These are phyloP conservation scores for Meriones psammophilus DNA, from an alignment of 2,797 vertebrate genomes.

Conservation along the genomic window DNA sequence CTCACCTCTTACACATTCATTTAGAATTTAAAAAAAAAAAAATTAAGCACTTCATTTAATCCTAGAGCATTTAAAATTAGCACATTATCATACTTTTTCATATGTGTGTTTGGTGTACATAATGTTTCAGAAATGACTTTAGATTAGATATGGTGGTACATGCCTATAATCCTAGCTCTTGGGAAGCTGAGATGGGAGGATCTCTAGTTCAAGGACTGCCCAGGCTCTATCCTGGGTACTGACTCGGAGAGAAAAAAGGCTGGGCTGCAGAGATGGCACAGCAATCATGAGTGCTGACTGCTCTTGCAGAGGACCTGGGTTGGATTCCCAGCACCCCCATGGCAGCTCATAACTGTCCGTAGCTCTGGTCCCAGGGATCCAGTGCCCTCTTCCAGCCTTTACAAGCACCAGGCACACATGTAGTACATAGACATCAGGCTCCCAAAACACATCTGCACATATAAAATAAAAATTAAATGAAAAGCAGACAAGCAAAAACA, in stretches of 20 bases:
- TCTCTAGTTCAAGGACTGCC: neutral
- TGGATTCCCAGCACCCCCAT: neutral
- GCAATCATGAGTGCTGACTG: neutral
- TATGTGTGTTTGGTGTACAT: neutral
- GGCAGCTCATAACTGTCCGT: neutral
- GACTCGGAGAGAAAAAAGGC: neutral
- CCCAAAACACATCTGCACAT: neutral
- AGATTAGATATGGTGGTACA: neutral
- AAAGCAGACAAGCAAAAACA: neutral
- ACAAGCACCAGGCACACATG: neutral
- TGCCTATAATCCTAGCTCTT: neutral
- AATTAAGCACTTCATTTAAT: neutral
- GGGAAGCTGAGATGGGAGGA: neutral
- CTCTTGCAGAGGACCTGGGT: neutral
- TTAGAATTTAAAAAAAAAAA: slow-evolving; percentile 24
- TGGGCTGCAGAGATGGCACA: neutral
- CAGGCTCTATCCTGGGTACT: neutral
- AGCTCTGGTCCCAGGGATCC: neutral
- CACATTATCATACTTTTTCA: neutral
- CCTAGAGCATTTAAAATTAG: slow-evolving; percentile 30
- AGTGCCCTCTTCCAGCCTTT: neutral
- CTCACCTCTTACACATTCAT: neutral
- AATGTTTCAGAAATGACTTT: slow-evolving; percentile 47
- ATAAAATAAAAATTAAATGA: neutral
- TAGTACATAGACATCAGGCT: neutral